These are phyloP conservation scores for Tyria jacobaeae DNA, from an alignment of 2,888 invertebrate genomes.

Conservation along the genomic window DNA sequence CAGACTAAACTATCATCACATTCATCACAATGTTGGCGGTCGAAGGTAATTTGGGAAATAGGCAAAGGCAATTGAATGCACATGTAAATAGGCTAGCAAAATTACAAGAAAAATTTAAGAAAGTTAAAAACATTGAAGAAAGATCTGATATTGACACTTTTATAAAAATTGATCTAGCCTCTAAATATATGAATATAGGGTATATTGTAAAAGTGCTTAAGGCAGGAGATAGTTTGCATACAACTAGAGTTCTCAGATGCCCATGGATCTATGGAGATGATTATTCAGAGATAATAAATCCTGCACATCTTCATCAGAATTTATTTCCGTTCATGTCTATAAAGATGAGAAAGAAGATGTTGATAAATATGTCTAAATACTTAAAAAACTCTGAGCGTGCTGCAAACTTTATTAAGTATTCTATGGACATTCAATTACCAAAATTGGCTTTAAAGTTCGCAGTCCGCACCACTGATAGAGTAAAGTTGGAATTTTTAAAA, in stretches of 20 bases:
- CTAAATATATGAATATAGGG: conserved; percentile 61
- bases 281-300: conserved; percentile 58
- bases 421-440: conserved; percentile 46
- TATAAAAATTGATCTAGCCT: conserved; percentile 72
- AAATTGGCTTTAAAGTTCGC: conserved; percentile 64
- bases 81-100: conserved; percentile 54
- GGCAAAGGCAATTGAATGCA: conserved; percentile 59
- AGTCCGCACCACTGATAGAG: conserved; percentile 55
- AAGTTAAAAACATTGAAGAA: conserved; percentile 49
- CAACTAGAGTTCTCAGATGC: conserved; percentile 67
- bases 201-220: conserved; percentile 66
- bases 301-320: conserved; percentile 59
- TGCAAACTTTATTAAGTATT: conserved; percentile 62
- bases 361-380: conserved; percentile 55
- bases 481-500: conserved; percentile 58
- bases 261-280: conserved; percentile 63
- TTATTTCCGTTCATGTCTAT: conserved; percentile 70
- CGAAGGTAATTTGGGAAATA: conserved; percentile 55
- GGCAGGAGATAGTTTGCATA: conserved; percentile 64
- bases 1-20: conserved; percentile 36
- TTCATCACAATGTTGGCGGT: conserved; percentile 54
- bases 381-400: conserved; percentile 56
- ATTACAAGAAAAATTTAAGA: conserved; percentile 47
- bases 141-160: conserved; percentile 65
- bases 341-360: conserved; percentile 68